These are phyloP conservation scores for Phthorimaea operculella DNA, from an alignment of 1,140 invertebrate species.

Conservation along the genomic window DNA sequence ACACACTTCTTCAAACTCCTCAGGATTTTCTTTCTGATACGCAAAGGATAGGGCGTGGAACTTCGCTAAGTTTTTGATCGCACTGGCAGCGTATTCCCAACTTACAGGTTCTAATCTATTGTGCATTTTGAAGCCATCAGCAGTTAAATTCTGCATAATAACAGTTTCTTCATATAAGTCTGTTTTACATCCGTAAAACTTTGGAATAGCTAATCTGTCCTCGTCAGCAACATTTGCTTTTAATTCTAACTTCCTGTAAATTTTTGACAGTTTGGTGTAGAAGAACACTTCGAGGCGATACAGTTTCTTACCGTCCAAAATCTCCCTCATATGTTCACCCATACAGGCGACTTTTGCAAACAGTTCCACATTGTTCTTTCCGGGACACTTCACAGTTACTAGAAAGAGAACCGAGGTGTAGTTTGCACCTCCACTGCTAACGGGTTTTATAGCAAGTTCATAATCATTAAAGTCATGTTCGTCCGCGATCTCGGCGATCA, in stretches of 20 bases:
- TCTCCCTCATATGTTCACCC: constrained; percentile 15
- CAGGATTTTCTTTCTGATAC: constrained; percentile 20
- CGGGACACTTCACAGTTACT: constrained; percentile 12
- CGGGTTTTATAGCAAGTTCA: constrained; percentile 8
- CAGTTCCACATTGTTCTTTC: constrained; percentile 14
- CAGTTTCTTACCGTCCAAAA: background rate
- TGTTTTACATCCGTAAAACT: constrained; percentile 31
- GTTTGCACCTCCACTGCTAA: constrained; percentile 24
- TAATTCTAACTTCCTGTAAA: constrained; percentile 17
- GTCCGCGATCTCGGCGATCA: constrained; percentile 14
- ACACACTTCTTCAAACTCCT: constrained; percentile 20
- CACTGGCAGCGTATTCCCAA: constrained; percentile 34
- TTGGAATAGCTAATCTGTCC: constrained; percentile 13
- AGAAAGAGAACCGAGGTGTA: constrained; percentile 24
- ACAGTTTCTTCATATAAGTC: constrained; percentile 29
- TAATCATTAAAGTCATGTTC: constrained; percentile 10
- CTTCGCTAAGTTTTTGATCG: constrained; percentile 34
- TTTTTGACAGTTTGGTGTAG: constrained; percentile 19
- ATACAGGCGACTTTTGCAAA: constrained; percentile 31
- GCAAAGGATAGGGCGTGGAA: constrained; percentile 43
- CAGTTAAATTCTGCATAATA: constrained; percentile 35
- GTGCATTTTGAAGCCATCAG: constrained; percentile 25
- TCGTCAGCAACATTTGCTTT: constrained; percentile 18
- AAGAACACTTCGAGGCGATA: constrained; percentile 23
- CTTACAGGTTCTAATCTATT: constrained; percentile 37